Conservation (phyloP, 2,888 invertebrate genomes). For the Clusia tigrina region DNA sequence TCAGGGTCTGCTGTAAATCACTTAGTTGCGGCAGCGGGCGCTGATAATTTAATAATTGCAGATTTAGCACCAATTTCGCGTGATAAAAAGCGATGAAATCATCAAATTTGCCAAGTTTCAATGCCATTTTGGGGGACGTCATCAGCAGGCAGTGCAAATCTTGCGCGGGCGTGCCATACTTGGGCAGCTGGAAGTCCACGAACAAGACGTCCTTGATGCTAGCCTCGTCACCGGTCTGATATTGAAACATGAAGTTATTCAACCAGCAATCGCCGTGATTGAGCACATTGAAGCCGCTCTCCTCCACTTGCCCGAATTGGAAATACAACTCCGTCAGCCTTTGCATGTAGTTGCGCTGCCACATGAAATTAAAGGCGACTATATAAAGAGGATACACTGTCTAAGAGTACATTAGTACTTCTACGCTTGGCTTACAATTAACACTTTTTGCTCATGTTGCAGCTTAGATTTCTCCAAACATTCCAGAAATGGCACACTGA, state of each 20-base stretch:
- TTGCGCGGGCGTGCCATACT: constrained; percentile 51
- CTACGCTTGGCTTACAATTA: constrained; percentile 37
- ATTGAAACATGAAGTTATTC: constrained; percentile 55
- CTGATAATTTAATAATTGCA: constrained; percentile 46
- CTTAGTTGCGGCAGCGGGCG: constrained; percentile 48
- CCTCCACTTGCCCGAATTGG: constrained; percentile 33
- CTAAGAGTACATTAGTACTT: neutral
- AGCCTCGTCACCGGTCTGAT: constrained; percentile 37
- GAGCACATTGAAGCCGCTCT: constrained; percentile 51
- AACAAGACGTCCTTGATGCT: constrained; percentile 45
- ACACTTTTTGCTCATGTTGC: constrained; percentile 31
- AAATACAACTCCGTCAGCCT: constrained; percentile 13
- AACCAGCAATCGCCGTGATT: constrained; percentile 56
- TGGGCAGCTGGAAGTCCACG: constrained; percentile 50
- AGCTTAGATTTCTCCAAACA: constrained; percentile 28
- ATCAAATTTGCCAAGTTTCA: constrained; percentile 56
- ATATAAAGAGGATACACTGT: neutral
- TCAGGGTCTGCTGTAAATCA: constrained; percentile 48
- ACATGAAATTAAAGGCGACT: neutral
- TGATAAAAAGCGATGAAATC: constrained; percentile 57
- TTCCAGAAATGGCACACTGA: constrained; percentile 18
- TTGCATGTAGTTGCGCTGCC: neutral
- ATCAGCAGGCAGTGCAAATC: constrained; percentile 53
- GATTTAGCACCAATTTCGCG: constrained; percentile 41
- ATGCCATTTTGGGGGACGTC: constrained; percentile 51